A percentile compares a stretch with the other conserved stretches of the same genome.
phyloP scores from a whole-genome alignment of 2,113 vertebrate species.

The Ceuthmochares aereus region DNA sequence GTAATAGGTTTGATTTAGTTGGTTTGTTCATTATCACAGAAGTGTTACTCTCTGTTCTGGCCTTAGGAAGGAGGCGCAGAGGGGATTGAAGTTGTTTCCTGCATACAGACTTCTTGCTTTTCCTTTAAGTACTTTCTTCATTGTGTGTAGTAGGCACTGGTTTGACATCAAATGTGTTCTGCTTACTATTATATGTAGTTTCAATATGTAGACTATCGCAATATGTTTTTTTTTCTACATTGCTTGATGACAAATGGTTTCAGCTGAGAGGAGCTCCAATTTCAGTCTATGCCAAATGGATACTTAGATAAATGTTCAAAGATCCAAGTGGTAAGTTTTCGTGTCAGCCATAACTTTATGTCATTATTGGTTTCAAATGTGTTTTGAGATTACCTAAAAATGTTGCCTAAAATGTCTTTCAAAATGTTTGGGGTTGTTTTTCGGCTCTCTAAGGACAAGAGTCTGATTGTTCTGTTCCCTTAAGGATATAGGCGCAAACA shows the following conservation, averaged over 20 bases:
- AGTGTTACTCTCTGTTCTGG: background rate
- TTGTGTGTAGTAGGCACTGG: background rate
- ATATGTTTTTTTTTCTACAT: background rate
- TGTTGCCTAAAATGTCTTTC: background rate
- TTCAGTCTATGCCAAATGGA: background rate
- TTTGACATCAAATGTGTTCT: background rate
- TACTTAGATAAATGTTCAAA: background rate
- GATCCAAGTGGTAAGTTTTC: background rate
- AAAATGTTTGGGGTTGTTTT: background rate
- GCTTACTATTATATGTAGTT: background rate
- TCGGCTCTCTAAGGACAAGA: rapidly evolving
- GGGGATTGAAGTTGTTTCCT: slow-evolving; percentile 12
- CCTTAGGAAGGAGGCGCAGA: background rate
- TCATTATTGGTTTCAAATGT: background rate
- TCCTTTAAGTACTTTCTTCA: background rate
- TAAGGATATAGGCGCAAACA: background rate
- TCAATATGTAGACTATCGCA: background rate
- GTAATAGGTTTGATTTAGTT: slow-evolving; percentile 26
- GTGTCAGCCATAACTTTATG: background rate
- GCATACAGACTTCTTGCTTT: background rate
- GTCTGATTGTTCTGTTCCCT: background rate
- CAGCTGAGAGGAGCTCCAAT: background rate
- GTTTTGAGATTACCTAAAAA: background rate
- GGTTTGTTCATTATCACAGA: background rate
- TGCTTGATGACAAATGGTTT: background rate